Percentiles rank a stretch among this genome's conserved stretches.
Evolutionary conservation across 2,113 vertebrate genomes (phyloP).

Genomic region (Malurus elegans): DNA sequence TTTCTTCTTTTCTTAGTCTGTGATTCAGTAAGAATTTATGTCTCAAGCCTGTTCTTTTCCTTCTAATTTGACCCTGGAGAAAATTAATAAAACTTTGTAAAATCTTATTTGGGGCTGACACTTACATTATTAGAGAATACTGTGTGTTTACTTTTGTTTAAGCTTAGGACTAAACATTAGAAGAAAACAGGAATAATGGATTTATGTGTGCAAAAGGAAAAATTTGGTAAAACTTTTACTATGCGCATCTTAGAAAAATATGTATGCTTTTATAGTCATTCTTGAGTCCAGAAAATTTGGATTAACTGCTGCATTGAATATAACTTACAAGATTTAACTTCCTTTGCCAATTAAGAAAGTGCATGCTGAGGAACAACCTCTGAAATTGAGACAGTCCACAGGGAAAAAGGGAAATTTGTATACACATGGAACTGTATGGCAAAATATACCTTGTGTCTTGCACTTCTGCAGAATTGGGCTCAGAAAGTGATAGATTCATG

Average conservation of each 20-base stretch:
- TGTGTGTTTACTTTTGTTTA: background rate
- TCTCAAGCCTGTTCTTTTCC: background rate
- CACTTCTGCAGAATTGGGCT: rapidly evolving
- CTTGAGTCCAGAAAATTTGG: background rate
- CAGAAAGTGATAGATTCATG: background rate
- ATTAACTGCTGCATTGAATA: background rate
- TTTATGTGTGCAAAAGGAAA: background rate
- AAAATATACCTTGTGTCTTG: background rate
- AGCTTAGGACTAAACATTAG: background rate
- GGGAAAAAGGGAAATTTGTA: background rate
- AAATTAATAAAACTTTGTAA: background rate
- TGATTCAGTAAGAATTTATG: background rate
- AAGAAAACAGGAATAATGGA: background rate
- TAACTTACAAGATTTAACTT: background rate
- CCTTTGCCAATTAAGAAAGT: background rate
- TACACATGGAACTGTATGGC: background rate
- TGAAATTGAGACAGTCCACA: background rate
- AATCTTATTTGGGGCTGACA: background rate
- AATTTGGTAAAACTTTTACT: background rate
- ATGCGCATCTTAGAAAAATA: background rate
- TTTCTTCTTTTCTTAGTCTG: background rate
- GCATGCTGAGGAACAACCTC: background rate
- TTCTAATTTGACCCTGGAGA: background rate
- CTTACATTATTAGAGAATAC: background rate
- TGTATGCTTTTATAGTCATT: background rate